Evolutionary conservation across 2,888 invertebrate species (phyloP).

Genomic region (Ornithoptera alexandrae): DNA sequence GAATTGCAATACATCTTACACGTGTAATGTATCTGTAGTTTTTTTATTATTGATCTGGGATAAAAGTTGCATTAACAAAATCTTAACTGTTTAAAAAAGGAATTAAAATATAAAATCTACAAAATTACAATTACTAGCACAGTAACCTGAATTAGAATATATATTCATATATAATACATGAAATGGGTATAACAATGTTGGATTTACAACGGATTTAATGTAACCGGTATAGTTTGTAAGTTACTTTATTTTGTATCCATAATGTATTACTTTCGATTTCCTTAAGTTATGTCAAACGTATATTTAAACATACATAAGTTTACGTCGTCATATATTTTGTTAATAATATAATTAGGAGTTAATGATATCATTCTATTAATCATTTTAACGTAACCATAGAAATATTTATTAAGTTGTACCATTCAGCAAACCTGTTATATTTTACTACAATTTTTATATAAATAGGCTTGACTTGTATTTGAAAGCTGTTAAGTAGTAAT

Average conservation of each 20-base stretch:
- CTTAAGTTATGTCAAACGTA: conserved; percentile 7
- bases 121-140: too few species aligned
- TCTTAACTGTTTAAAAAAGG: not conserved
- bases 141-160: too few species aligned
- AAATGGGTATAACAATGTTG: not conserved
- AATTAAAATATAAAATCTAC: not conserved
- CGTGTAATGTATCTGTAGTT: not conserved
- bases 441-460: too few species aligned
- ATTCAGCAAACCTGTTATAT: too few species aligned
- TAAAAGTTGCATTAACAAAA: not conserved
- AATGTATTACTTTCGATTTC: conserved; percentile 23
- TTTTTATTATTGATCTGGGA: not conserved
- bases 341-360: not conserved
- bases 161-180: too few species aligned
- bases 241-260: conserved; percentile 6
- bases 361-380: too few species aligned
- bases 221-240: conserved; percentile 4
- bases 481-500: too few species aligned
- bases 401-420: too few species aligned
- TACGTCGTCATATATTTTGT: not conserved
- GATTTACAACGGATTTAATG: not conserved
- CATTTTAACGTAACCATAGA: too few species aligned
- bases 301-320: not conserved
- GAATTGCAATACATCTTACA: not conserved
- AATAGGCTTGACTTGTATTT: too few species aligned